A percentile compares a stretch with the other conserved stretches of the same genome.
These are phyloP conservation scores for Hypothenemus hampei DNA, from an alignment of 1,140 invertebrate species.

Conservation along the genomic window DNA sequence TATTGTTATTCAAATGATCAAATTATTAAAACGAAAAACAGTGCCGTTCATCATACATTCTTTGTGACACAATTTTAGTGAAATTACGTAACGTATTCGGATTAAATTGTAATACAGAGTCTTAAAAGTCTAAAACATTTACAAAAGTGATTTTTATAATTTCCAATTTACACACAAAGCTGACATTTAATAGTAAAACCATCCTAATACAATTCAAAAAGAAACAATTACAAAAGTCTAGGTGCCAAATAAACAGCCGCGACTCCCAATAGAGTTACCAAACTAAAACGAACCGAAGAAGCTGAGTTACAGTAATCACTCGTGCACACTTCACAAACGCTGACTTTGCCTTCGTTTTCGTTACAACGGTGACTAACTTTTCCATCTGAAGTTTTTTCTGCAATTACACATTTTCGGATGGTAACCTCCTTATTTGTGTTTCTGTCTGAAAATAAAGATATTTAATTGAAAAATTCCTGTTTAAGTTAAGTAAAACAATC, in stretches of 20 bases:
- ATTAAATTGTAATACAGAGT: too few species aligned
- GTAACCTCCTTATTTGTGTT: constrained; percentile 20
- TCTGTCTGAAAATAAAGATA: constrained; percentile 22
- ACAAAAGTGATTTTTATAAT: too few species aligned
- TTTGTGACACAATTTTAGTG: too few species aligned
- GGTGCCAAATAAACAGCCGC: constrained; percentile 39
- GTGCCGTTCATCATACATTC: too few species aligned
- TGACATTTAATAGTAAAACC: not conserved
- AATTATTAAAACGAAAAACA: too few species aligned
- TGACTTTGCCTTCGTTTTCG: constrained; percentile 5
- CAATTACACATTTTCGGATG: constrained; percentile 25
- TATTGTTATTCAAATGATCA: too few species aligned
- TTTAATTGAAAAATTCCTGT: constrained; percentile 2
- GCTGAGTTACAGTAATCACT: constrained; percentile 54
- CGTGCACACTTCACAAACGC: constrained; percentile 47
- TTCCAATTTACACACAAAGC: not conserved
- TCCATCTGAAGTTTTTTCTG: constrained; percentile 9
- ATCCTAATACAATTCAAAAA: constrained; percentile 11
- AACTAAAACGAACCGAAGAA: constrained; percentile 44
- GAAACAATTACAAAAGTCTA: too few species aligned
- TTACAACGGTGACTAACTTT: constrained; percentile 2
- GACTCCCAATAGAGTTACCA: constrained; percentile 43
- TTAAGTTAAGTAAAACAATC: constrained; percentile 1
- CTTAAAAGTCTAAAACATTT: too few species aligned
- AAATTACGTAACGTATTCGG: too few species aligned